Percentiles rank a stretch among this genome's conserved stretches.
phyloP scores from a whole-genome alignment of 2,888 invertebrate genomes.

The Diaperis boleti region DNA sequence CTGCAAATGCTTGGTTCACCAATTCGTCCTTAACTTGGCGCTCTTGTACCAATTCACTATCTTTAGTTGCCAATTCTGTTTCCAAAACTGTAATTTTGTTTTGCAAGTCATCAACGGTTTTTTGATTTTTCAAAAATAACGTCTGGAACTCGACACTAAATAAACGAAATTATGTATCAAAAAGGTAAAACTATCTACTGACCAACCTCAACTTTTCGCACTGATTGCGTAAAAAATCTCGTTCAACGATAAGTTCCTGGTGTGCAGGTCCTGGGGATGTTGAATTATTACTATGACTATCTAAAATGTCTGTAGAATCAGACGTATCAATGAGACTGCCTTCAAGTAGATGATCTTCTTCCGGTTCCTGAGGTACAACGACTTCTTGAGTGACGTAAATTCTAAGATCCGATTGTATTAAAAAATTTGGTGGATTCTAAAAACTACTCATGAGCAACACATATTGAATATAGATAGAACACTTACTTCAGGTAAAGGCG shows the following conservation, averaged over 20 bases:
- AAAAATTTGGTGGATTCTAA: conserved; percentile 92
- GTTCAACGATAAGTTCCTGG: conserved; percentile 68
- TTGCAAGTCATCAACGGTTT: conserved; percentile 67
- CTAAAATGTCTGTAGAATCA: conserved; percentile 64
- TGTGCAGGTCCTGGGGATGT: conserved; percentile 64
- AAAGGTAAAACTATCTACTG: not conserved
- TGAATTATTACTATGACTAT: conserved; percentile 63
- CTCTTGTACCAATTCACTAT: conserved; percentile 72
- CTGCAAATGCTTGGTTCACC: conserved; percentile 67
- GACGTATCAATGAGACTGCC: conserved; percentile 78
- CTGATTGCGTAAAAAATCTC: conserved; percentile 84
- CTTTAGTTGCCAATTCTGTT: conserved; percentile 69
- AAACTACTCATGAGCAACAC: conserved; percentile 47
- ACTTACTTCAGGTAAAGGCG: conserved; percentile 86
- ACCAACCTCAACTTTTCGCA: conserved; percentile 75
- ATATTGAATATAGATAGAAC: too few relatives aligned
- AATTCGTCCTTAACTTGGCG: conserved; percentile 70
- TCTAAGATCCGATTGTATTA: conserved; percentile 90
- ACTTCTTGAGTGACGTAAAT: conserved; percentile 96
- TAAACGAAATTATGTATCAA: conserved; percentile 9
- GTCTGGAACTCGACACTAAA: conserved; percentile 69
- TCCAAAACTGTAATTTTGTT: conserved; percentile 68
- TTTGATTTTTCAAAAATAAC: conserved; percentile 69
- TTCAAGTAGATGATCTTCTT: conserved; percentile 70
- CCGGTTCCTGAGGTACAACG: conserved; percentile 81